A percentile compares a stretch with the other conserved stretches of the same genome.
These are phyloP conservation scores for Chaunax sp. DNA, from an alignment of 2,797 vertebrate species.

Conservation along the genomic window DNA sequence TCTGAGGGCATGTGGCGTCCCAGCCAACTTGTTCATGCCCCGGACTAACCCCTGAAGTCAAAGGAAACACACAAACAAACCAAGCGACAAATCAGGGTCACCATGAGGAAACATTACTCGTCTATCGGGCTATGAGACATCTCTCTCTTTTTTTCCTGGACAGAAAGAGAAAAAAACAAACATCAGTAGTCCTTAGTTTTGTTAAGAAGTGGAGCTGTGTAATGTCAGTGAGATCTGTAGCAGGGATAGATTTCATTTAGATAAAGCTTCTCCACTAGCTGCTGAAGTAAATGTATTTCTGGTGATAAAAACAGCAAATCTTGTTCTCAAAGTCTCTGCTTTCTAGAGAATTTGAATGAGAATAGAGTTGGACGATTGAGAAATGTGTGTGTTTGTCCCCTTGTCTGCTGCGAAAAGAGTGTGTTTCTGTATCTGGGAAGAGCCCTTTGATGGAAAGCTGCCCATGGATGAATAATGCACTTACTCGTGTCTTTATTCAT, in stretches of 20 bases:
- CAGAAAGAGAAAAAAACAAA: no score
- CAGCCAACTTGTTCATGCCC: constrained; percentile 34
- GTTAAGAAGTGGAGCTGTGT: constrained; percentile 57
- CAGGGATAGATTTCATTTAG: constrained; percentile 82
- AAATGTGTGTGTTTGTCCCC: constrained; percentile 47
- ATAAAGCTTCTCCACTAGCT: constrained; percentile 70
- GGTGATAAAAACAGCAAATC: constrained; percentile 74
- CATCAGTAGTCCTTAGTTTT: constrained; percentile 27
- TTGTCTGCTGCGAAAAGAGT: background rate
- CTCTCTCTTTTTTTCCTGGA: constrained; percentile 12
- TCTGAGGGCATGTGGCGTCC: constrained; percentile 53
- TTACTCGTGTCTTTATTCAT: constrained; percentile 46
- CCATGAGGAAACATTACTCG: background rate
- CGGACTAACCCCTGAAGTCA: constrained; percentile 41
- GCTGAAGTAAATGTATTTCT: constrained; percentile 72
- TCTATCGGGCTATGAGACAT: constrained; percentile 4
- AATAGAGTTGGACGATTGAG: constrained; percentile 54
- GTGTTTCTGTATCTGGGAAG: constrained; percentile 35
- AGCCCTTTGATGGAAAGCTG: constrained; percentile 51
- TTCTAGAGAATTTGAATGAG: constrained; percentile 73
- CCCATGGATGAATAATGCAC: constrained; percentile 56
- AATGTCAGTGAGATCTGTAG: constrained; percentile 68
- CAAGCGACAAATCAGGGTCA: background rate
- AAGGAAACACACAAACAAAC: background rate
- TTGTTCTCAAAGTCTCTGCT: constrained; percentile 66